These are phyloP conservation scores for Triplophysa bombifrons DNA, from an alignment of 2,797 vertebrate species.

Conservation along the genomic window DNA sequence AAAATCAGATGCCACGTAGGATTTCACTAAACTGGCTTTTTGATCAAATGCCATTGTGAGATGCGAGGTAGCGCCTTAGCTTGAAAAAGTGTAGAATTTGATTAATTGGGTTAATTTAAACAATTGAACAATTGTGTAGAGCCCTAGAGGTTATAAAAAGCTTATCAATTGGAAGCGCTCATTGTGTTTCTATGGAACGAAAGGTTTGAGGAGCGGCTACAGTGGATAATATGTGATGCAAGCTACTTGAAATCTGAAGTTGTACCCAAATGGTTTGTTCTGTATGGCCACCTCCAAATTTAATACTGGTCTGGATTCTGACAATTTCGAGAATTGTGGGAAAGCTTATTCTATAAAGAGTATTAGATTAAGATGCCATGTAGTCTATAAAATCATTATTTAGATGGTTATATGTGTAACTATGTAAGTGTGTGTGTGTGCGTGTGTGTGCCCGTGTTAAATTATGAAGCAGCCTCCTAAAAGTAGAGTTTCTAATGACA, in stretches of 20 bases:
- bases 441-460: too few relatives aligned
- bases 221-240: conserved; percentile 51
- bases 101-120: conserved; percentile 50
- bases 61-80: conserved; percentile 42
- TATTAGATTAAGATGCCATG: conserved; percentile 36
- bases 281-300: conserved; percentile 30
- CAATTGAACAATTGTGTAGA: conserved; percentile 42
- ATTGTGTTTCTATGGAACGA: conserved; percentile 36
- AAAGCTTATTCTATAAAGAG: conserved; percentile 11
- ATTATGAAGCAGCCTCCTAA: too few relatives aligned
- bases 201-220: conserved; percentile 51
- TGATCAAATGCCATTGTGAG: conserved; percentile 24
- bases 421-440: too few relatives aligned
- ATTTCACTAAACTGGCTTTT: conserved; percentile 1
- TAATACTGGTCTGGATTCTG: conserved; percentile 39
- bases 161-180: neutral
- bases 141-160: conserved; percentile 27
- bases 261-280: conserved; percentile 36
- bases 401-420: conserved; percentile 34
- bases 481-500: too few relatives aligned
- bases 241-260: conserved; percentile 52
- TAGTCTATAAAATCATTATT: conserved; percentile 52
- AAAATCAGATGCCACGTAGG: too few relatives aligned
- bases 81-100: conserved; percentile 28
- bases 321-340: conserved; percentile 19